These are phyloP conservation scores for Onychorhynchus coronatus DNA, from an alignment of 2,113 vertebrate species.

Conservation along the genomic window DNA sequence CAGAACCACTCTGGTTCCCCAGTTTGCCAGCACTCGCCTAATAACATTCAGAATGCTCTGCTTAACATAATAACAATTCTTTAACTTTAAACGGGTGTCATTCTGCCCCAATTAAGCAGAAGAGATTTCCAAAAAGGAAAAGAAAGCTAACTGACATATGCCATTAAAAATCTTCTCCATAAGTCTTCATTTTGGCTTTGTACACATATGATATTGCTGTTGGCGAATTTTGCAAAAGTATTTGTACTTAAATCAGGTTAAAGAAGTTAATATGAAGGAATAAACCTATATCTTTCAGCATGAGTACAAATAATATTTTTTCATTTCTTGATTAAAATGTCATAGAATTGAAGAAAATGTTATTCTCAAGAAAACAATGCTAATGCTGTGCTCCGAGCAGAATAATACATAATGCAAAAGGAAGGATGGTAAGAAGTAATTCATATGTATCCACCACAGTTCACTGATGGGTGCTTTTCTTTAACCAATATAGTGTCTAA, in stretches of 20 bases:
- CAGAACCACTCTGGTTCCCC: not conserved
- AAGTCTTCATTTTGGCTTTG: not conserved
- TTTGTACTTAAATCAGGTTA: not conserved
- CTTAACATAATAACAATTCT: not conserved
- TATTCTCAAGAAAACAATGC: not conserved
- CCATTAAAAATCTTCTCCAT: not conserved
- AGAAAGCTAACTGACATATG: not conserved
- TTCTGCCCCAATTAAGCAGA: not conserved
- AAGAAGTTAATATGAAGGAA: not conserved
- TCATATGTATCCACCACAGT: not conserved
- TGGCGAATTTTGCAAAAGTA: not conserved
- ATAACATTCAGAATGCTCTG: not conserved
- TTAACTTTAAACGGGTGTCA: not conserved
- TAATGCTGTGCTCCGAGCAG: not conserved
- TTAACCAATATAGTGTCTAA: not conserved
- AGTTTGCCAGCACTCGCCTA: not conserved
- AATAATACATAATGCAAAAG: not conserved
- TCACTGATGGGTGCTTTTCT: not conserved
- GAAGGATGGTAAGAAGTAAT: not conserved
- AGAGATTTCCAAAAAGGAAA: not conserved
- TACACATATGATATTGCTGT: not conserved
- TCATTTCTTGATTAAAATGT: not conserved
- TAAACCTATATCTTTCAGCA: not conserved
- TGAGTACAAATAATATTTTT: not conserved
- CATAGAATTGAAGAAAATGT: not conserved